These are phyloP conservation scores for Parauchenoglanis punctatus DNA, from an alignment of 2,797 vertebrate species.

Conservation along the genomic window DNA sequence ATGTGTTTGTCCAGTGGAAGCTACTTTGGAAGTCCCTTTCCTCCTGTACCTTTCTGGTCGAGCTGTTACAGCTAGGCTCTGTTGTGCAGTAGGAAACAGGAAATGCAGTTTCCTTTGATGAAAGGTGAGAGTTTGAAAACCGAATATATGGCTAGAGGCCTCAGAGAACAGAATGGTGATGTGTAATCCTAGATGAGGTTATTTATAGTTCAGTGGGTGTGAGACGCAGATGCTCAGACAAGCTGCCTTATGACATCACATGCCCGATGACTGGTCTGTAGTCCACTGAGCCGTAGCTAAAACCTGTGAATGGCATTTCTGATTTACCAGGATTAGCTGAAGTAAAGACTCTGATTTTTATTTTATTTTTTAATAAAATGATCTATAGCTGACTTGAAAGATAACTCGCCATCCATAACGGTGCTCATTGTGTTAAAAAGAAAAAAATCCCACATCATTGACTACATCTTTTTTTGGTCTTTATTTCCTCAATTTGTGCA, in stretches of 20 bases:
- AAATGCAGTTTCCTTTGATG: slow-evolving; percentile 52
- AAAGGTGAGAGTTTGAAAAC: slow-evolving; percentile 42
- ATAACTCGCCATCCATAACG: no score
- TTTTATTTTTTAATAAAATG: not conserved
- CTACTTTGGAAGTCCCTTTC: not conserved
- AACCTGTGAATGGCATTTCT: not conserved
- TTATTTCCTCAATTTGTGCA: not conserved
- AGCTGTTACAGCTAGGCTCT: slow-evolving; percentile 2
- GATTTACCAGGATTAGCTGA: not conserved
- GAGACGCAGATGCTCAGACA: slow-evolving; percentile 57
- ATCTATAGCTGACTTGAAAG: not conserved
- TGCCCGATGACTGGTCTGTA: slow-evolving; percentile 48
- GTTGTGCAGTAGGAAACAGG: slow-evolving; percentile 13
- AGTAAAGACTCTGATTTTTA: not conserved
- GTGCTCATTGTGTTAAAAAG: not conserved
- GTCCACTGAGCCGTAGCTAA: slow-evolving; percentile 41
- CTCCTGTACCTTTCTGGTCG: not conserved
- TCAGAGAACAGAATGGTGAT: slow-evolving; percentile 38
- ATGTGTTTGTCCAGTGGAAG: slow-evolving; percentile 18
- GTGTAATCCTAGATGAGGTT: slow-evolving; percentile 56
- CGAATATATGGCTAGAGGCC: slow-evolving; percentile 25
- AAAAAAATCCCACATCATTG: not conserved
- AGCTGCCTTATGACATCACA: slow-evolving; percentile 55
- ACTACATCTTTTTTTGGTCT: not conserved
- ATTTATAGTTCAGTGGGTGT: slow-evolving; percentile 61